A percentile compares a stretch with the other conserved stretches of the same genome.
Conservation (phyloP, 2,888 invertebrate species). For the Agonopterix arenella region DNA sequence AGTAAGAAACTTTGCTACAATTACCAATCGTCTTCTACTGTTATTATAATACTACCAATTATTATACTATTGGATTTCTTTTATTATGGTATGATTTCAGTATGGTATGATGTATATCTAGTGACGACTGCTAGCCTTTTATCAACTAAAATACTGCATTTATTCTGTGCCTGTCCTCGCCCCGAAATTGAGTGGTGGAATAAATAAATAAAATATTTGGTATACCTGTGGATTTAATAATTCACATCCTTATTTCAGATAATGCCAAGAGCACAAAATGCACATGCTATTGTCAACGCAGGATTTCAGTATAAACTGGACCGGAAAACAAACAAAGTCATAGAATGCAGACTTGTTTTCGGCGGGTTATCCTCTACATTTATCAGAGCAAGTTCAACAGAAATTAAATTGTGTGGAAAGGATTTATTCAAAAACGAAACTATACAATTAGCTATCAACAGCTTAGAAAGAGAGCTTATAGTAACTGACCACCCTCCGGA, state of each 20-base stretch:
- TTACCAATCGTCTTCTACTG: too few relatives aligned
- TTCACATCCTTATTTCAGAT: constrained; percentile 68
- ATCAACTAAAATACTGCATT: too few relatives aligned
- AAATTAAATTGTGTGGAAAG: constrained; percentile 62
- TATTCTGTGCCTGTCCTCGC: too few relatives aligned
- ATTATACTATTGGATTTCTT: too few relatives aligned
- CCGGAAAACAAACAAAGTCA: constrained; percentile 25
- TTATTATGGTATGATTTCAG: too few relatives aligned
- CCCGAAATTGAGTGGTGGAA: too few relatives aligned
- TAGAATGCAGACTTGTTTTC: constrained; percentile 68
- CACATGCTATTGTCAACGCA: constrained; percentile 86
- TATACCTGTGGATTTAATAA: too few relatives aligned
- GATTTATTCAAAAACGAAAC: constrained; percentile 47
- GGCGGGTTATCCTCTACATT: constrained; percentile 73
- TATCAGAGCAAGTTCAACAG: constrained; percentile 70
- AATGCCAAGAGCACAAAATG: constrained; percentile 83
- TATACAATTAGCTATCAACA: constrained; percentile 47
- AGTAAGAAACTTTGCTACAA: too few relatives aligned
- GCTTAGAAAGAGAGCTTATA: constrained; percentile 34
- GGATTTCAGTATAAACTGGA: constrained; percentile 80
- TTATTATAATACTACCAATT: too few relatives aligned
- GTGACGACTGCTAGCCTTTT: too few relatives aligned
- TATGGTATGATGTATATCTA: too few relatives aligned
- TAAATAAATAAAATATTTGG: too few relatives aligned
- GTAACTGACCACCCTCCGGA: constrained; percentile 59